These are phyloP conservation scores for Limanda limanda DNA, from an alignment of 2,113 vertebrate species.

Conservation along the genomic window DNA sequence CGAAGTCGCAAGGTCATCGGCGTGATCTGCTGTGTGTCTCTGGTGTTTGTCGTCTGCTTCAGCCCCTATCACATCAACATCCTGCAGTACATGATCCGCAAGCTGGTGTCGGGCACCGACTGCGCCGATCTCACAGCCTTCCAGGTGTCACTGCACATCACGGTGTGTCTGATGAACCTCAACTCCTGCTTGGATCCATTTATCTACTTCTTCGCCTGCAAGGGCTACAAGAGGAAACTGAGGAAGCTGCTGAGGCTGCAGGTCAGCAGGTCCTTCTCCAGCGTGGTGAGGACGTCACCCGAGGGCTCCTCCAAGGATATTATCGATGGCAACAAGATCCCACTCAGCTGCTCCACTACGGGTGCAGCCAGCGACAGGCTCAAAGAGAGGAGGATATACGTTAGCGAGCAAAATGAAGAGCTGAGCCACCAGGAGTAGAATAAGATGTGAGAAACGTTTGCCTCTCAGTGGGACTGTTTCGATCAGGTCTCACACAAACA, in stretches of 20 bases:
- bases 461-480: not conserved
- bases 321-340: conserved; percentile 73
- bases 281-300: conserved; percentile 85
- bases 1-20: conserved; percentile 94
- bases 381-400: conserved; percentile 31
- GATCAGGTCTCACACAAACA: not conserved
- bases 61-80: conserved; percentile 93
- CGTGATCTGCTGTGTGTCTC: conserved; percentile 93
- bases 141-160: conserved; percentile 93
- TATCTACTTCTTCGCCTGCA: conserved; percentile 98
- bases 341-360: conserved; percentile 41
- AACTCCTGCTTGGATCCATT: conserved; percentile 97
- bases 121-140: conserved; percentile 86
- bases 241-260: conserved; percentile 89
- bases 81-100: conserved; percentile 94
- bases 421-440: not conserved
- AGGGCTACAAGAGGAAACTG: conserved; percentile 95
- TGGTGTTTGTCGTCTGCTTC: conserved; percentile 93
- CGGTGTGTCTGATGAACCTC: conserved; percentile 95
- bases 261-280: conserved; percentile 92
- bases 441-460: conserved; percentile 3
- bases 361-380: conserved; percentile 32
- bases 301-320: conserved; percentile 89
- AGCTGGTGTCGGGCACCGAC: conserved; percentile 78
- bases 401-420: not conserved